phyloP scores from a whole-genome alignment of 2,113 vertebrate species.

The Manacus vitellinus region DNA sequence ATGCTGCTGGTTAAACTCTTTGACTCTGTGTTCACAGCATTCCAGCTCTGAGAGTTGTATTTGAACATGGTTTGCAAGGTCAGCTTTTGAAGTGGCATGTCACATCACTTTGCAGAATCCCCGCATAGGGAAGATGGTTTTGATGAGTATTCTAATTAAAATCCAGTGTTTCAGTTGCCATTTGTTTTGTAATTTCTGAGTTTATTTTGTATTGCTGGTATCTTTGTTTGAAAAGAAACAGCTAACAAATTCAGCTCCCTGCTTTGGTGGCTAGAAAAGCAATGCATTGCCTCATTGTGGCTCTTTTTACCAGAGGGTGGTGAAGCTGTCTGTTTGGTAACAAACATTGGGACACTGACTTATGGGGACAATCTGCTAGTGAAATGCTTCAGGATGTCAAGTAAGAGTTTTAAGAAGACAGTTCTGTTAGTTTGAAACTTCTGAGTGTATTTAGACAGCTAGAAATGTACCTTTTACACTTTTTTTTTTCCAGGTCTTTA shows the following conservation, averaged over 20 bases:
- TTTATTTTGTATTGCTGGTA: neutral
- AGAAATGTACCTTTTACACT: neutral
- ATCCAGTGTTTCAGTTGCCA: neutral
- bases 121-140: neutral
- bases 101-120: neutral
- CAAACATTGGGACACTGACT: neutral
- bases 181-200: neutral
- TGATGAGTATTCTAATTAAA: neutral
- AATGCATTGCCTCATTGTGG: neutral
- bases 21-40: neutral
- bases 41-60: neutral
- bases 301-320: neutral
- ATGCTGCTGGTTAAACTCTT: neutral
- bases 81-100: neutral
- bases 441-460: neutral
- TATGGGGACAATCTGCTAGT: neutral
- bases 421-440: neutral
- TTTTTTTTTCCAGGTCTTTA: neutral
- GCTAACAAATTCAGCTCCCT: neutral
- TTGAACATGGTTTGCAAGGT: neutral
- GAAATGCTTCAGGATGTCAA: neutral
- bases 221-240: neutral
- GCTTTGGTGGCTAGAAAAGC: neutral
- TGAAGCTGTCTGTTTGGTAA: neutral
- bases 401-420: neutral